Evolutionary conservation across 2,888 invertebrate genomes (phyloP).

Genomic region (Conus canariensis): DNA sequence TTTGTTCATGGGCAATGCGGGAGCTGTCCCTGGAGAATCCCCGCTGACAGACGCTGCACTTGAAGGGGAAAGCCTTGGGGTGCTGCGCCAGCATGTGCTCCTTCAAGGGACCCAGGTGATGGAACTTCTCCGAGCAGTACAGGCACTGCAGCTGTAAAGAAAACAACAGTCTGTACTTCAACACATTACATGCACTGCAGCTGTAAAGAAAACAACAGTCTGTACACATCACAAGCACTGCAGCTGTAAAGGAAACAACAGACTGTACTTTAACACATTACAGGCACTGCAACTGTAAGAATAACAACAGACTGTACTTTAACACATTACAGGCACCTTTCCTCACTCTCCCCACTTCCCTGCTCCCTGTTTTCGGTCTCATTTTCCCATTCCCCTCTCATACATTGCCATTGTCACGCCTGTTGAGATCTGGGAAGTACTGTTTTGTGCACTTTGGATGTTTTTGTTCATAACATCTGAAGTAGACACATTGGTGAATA

Average conservation of each 20-base stretch:
- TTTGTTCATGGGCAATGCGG: constrained; percentile 31
- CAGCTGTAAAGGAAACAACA: too few species aligned
- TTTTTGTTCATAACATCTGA: too few species aligned
- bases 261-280: not conserved
- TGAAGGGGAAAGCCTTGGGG: constrained; percentile 40
- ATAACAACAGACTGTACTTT: not conserved
- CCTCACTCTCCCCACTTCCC: too few species aligned
- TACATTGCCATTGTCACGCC: too few species aligned
- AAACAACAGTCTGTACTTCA: too few species aligned
- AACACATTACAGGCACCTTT: not conserved
- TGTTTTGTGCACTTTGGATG: too few species aligned
- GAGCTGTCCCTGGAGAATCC: constrained; percentile 36
- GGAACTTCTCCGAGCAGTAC: constrained; percentile 35
- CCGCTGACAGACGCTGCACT: constrained; percentile 39
- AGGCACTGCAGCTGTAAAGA: constrained; percentile 38
- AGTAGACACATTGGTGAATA: too few species aligned
- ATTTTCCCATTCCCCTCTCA: too few species aligned
- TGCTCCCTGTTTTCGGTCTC: too few species aligned
- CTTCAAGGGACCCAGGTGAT: constrained; percentile 33
- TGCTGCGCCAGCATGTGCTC: constrained; percentile 34
- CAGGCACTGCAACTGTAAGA: not conserved
- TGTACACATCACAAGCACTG: too few species aligned
- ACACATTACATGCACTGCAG: not conserved
- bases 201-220: not conserved
- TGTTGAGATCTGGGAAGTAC: too few species aligned